These are phyloP conservation scores for Thaumetopoea pityocampa DNA, from an alignment of 1,140 invertebrate species.

Conservation along the genomic window DNA sequence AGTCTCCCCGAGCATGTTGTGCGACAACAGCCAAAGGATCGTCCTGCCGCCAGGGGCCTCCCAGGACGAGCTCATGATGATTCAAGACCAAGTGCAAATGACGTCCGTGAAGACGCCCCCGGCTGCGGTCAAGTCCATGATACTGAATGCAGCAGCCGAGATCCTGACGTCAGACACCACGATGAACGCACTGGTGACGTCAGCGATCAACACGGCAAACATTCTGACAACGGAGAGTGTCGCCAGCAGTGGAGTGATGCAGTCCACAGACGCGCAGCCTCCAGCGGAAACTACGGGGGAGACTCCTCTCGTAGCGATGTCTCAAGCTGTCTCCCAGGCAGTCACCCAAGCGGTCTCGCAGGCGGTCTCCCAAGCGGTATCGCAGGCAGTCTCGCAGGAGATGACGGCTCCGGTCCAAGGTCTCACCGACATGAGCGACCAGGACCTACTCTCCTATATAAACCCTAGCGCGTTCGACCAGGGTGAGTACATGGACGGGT, in stretches of 20 bases:
- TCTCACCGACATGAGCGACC: slow-evolving; percentile 88
- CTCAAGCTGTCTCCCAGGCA: slow-evolving; percentile 70
- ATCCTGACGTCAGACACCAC: slow-evolving; percentile 76
- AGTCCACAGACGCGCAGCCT: slow-evolving; percentile 67
- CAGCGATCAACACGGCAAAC: slow-evolving; percentile 71
- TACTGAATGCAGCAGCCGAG: slow-evolving; percentile 80
- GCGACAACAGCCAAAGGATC: slow-evolving; percentile 52
- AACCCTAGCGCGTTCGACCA: slow-evolving; percentile 91
- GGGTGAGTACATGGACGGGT: slow-evolving; percentile 75
- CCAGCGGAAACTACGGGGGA: slow-evolving; percentile 75
- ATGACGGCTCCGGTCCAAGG: slow-evolving; percentile 80
- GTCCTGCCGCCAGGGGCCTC: slow-evolving; percentile 39
- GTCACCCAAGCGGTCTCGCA: slow-evolving; percentile 79
- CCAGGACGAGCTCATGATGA: slow-evolving; percentile 64
- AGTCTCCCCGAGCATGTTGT: slow-evolving; percentile 77
- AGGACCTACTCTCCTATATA: slow-evolving; percentile 89
- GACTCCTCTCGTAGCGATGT: slow-evolving; percentile 70
- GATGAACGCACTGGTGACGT: slow-evolving; percentile 70
- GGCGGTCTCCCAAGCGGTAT: slow-evolving; percentile 77
- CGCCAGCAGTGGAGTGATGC: slow-evolving; percentile 58
- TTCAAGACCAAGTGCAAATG: slow-evolving; percentile 51
- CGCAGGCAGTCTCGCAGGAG: slow-evolving; percentile 78
- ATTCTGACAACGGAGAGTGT: slow-evolving; percentile 62
- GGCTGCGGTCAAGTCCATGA: slow-evolving; percentile 81
- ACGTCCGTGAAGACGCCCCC: slow-evolving; percentile 77